Percentiles rank a stretch among this genome's conserved stretches.
Evolutionary conservation across 2,113 vertebrate species (phyloP).

Genomic region (Zapornia atra): DNA sequence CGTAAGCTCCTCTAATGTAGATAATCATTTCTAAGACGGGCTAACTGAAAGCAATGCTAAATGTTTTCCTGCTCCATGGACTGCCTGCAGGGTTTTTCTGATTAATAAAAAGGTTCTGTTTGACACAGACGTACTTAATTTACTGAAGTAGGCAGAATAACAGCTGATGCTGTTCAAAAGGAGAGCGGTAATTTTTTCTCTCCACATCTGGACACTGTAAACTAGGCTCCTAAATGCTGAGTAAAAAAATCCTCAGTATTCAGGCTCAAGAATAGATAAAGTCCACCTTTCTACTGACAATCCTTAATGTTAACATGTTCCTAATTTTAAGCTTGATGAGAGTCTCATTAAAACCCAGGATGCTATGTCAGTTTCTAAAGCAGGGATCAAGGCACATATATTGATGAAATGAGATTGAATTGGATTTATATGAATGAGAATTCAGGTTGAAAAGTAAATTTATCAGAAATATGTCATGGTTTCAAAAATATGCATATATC

Average conservation of each 20-base stretch:
- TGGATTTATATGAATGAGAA: not conserved
- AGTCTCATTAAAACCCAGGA: not conserved
- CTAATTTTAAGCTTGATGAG: not conserved
- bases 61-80: not conserved
- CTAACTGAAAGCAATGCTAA: slow-evolving; percentile 39
- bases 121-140: slow-evolving; percentile 1
- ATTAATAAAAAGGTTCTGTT: not conserved
- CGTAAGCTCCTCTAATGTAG: not conserved
- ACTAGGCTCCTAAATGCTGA: not conserved
- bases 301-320: not conserved
- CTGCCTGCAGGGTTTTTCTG: not conserved
- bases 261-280: not conserved
- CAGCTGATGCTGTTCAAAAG: not conserved
- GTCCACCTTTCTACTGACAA: not conserved
- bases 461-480: not conserved
- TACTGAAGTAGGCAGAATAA: not conserved
- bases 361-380: not conserved
- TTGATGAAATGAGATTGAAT: not conserved
- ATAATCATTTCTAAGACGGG: not conserved
- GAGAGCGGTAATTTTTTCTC: not conserved
- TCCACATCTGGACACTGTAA: not conserved
- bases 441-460: not conserved
- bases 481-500: not conserved
- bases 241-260: not conserved
- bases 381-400: not conserved